A percentile compares a stretch with the other conserved stretches of the same genome.
Evolutionary conservation across 2,888 invertebrate genomes (phyloP).

Genomic region (Charanyca ferruginea): DNA sequence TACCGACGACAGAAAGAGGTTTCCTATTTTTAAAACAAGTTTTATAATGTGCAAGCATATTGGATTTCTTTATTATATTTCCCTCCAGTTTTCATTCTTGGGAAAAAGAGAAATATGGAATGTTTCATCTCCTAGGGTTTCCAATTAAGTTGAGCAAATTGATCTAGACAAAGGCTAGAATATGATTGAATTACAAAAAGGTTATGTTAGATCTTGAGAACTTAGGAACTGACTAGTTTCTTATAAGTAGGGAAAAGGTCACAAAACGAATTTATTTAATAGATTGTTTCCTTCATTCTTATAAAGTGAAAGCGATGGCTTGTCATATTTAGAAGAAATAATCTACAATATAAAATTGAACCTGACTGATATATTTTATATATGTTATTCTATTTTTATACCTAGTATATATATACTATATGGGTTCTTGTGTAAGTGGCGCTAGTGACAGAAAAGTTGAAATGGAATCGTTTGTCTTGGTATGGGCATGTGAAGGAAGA

Average conservation of each 20-base stretch:
- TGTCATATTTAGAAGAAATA: not conserved
- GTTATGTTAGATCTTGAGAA: not conserved
- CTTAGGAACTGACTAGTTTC: not conserved
- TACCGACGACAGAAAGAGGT: not conserved
- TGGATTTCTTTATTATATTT: constrained; percentile 21
- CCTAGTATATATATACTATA: too few species aligned
- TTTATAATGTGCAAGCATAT: constrained; percentile 11
- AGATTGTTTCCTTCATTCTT: too few species aligned
- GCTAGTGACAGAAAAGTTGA: too few species aligned
- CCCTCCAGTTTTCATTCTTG: not conserved
- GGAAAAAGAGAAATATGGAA: constrained; percentile 8
- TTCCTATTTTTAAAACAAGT: not conserved
- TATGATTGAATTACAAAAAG: not conserved
- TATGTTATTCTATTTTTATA: too few species aligned
- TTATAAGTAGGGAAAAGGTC: not conserved
- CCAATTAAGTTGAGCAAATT: constrained; percentile 22
- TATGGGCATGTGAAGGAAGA: too few species aligned
- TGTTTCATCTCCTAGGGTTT: constrained; percentile 13
- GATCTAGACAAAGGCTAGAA: not conserved
- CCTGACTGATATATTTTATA: too few species aligned
- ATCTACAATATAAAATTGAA: not conserved
- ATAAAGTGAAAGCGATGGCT: not conserved
- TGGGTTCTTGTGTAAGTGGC: too few species aligned
- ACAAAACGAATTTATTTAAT: not conserved
- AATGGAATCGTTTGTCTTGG: too few species aligned